These are phyloP conservation scores for Cremastinae sp. DNA, from an alignment of 2,888 invertebrate genomes.

Conservation along the genomic window DNA sequence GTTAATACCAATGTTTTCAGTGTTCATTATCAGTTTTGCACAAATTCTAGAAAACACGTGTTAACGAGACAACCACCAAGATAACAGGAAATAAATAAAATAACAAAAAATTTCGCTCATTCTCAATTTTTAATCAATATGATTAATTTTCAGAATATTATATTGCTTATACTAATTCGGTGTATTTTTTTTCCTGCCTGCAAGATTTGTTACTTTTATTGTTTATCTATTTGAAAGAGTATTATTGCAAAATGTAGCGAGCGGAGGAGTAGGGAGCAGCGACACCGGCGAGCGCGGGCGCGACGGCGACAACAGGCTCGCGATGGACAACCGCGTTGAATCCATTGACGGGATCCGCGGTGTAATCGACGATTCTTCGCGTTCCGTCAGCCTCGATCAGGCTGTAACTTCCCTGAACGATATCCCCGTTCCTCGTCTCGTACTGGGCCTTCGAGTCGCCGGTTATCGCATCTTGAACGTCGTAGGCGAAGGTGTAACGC, in stretches of 20 bases:
- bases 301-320: constrained; percentile 71
- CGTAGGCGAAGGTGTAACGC: constrained; percentile 77
- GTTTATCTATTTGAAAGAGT: too few species aligned
- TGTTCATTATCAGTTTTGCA: too few species aligned
- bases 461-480: constrained; percentile 68
- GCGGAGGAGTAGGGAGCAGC: constrained; percentile 60
- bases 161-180: too few species aligned
- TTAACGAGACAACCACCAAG: too few species aligned
- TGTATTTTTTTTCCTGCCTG: too few species aligned
- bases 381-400: constrained; percentile 73
- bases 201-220: too few species aligned
- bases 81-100: too few species aligned
- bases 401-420: constrained; percentile 74
- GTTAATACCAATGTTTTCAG: too few species aligned
- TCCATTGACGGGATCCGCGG: constrained; percentile 67
- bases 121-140: not conserved
- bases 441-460: constrained; percentile 67
- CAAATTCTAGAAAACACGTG: too few species aligned
- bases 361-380: constrained; percentile 71
- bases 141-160: constrained; percentile 19
- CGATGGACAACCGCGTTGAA: constrained; percentile 76
- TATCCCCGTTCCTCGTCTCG: constrained; percentile 68
- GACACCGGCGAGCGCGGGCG: constrained; percentile 61
- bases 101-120: too few species aligned
- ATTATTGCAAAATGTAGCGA: constrained; percentile 56